Evolutionary conservation across 1,140 invertebrate species (phyloP), one percentile per base, ranked within the genome.

Genomic region (Drosophila sulfurigaster): DNA sequence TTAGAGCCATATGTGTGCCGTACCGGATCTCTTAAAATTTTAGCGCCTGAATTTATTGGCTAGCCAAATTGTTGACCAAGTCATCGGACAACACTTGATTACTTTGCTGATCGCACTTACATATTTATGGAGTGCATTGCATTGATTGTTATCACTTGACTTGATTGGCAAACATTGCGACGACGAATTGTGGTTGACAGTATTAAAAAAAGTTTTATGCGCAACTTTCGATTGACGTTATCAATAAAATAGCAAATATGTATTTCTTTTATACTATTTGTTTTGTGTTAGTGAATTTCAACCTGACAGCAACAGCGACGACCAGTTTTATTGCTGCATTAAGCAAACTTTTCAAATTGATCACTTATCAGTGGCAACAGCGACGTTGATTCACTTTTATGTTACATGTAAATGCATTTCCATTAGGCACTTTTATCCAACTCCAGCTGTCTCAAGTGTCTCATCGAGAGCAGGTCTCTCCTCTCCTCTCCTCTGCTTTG

Each of bases 391-490:
- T 20, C 46, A 20, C 13, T 48, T 45, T 65, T 16, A 56, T 25
- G 13, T 65, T 54, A 7, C 38, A 59, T 45, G 3, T 43, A 30
- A 56, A 57, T 72, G 52, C 43, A 58, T 66, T 66, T 69, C 82
- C 82, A 86, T 83, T 78, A 67, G 72, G 49, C 60, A 58, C 59
- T 73, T 54, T 68, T 75, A 78, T 79, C 67, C 32, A 38, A 8
- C 46, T 16, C 5, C 16, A 64, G 67, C 63, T 81, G 64, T 77
- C 46, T 77, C 62, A 63, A 72, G 79, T 62, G 80, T 28, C 41
- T 38, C 35, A 10, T 10, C 35, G 35, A 10, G 35, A 43, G 30
- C 58, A 46, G 54, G 52, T 48, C 48, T 5, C n/a, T 58, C 5
- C 20, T 25, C 3, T 25, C 20, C 20, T 4, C 20, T 20, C 0